Base-by-base conservation (phyloP, 2,113 vertebrate genomes). In the Ramphastos sulfuratus region DNA sequence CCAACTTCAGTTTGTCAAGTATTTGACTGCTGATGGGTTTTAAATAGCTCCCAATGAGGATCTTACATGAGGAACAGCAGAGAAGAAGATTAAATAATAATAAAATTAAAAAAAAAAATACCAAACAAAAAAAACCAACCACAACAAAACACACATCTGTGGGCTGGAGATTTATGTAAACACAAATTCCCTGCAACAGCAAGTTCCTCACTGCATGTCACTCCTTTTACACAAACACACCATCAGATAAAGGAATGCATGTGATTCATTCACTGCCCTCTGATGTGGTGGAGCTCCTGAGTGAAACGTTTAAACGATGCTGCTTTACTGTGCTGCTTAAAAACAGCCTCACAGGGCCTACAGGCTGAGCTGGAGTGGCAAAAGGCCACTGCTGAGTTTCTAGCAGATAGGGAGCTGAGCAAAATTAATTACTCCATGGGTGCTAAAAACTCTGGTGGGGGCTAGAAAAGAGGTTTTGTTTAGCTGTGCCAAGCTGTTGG, bases 221-320 rank as follows among this genome's bases (percentile, higher is more conserved):
- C 80, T 96, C 90, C 44, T 93, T 93, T 80, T 63, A 85, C 63
- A 85, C 70, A 96, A 97, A 95, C 77, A 97, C 72, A 85, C 79
- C 87, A 89, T 92, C 85, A 93, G 95, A 91, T 86, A 96, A 92
- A 95, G 85, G 89, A 65, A 93, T 63, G 92, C 88, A 84, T n/a
- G 33, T 95, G 91, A 96, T 96, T 96, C 85, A 86, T 88, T 82
- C 37, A 2, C 17, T 94, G 89, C 69, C 73, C 80, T 92, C 91
- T 96, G 89, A 80, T 89, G 88, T 91, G 94, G 88, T 88, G 72
- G 60, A 93, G 88, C 58, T 86, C 59, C 79, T 63, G 59, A 92
- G 87, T 42, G 48, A 74, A 71, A 77, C 6, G 3, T 87, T 93
- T 92, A 83, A 93, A 71, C 21, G 20, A 46, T 54, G 39, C 64